phyloP scores from a whole-genome alignment of 2,797 vertebrate species.

The Mionectes olivaceus region DNA sequence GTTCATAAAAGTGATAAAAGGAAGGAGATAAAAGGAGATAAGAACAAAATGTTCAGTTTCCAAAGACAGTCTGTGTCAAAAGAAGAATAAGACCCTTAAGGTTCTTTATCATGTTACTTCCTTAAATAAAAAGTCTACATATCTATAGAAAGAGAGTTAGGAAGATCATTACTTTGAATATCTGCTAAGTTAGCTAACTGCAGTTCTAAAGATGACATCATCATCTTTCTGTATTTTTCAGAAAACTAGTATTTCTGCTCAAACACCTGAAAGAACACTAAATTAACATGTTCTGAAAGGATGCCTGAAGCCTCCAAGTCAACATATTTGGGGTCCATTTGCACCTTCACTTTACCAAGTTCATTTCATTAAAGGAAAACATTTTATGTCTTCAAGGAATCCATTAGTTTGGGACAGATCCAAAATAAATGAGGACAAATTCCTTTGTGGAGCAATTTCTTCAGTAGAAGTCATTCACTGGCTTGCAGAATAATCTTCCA shows the following conservation, averaged over 20 bases:
- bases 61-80: background rate
- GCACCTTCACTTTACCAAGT: background rate
- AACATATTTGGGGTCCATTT: background rate
- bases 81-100: background rate
- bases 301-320: background rate
- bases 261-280: background rate
- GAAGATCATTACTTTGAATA: background rate
- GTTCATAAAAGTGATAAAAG: background rate
- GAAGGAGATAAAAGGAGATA: background rate
- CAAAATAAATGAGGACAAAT: constrained; percentile 34
- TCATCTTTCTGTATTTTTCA: background rate
- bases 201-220: background rate
- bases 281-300: background rate
- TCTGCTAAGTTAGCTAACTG: background rate
- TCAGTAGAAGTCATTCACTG: constrained; percentile 39
- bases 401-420: constrained; percentile 14
- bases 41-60: background rate
- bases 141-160: background rate
- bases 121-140: background rate
- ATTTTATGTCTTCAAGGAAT: constrained; percentile 22
- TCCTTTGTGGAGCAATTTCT: constrained; percentile 12
- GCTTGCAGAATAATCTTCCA: background rate
- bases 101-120: background rate
- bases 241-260: background rate
- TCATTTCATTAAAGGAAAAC: constrained; percentile 11